A percentile compares a stretch with the other conserved stretches of the same genome.
Evolutionary conservation across 2,113 vertebrate genomes (phyloP).

Genomic region (Willisornis vidua): DNA sequence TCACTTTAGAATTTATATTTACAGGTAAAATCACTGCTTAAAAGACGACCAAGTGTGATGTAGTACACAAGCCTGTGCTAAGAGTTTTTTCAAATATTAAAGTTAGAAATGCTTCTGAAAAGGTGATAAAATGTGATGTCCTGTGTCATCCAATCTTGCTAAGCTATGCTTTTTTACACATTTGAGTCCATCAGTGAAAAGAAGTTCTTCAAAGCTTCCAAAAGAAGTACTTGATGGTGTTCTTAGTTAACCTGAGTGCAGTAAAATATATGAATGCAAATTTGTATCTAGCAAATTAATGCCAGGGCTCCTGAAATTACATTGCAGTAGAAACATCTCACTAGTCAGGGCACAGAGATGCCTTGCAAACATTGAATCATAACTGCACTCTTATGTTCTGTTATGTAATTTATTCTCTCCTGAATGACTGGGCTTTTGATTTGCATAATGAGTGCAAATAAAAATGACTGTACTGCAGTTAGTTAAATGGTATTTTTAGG

Average conservation of each 20-base stretch:
- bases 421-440: constrained; percentile 24
- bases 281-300: not conserved
- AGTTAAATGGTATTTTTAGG: not conserved
- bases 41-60: not conserved
- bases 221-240: not conserved
- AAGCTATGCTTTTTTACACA: not conserved
- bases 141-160: not conserved
- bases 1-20: not conserved
- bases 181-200: not conserved
- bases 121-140: not conserved
- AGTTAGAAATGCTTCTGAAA: not conserved
- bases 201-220: not conserved
- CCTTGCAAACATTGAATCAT: not conserved
- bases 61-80: not conserved
- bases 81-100: not conserved
- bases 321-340: not conserved
- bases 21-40: not conserved
- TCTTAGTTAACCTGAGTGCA: not conserved
- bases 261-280: not conserved
- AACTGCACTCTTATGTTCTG: not conserved
- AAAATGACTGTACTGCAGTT: constrained; percentile 6
- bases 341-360: not conserved
- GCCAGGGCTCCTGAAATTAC: not conserved
- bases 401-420: not conserved
- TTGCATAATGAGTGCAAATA: constrained; percentile 23